Conservation (phyloP, 2,888 invertebrate species). For the Sphinx pinastri region DNA sequence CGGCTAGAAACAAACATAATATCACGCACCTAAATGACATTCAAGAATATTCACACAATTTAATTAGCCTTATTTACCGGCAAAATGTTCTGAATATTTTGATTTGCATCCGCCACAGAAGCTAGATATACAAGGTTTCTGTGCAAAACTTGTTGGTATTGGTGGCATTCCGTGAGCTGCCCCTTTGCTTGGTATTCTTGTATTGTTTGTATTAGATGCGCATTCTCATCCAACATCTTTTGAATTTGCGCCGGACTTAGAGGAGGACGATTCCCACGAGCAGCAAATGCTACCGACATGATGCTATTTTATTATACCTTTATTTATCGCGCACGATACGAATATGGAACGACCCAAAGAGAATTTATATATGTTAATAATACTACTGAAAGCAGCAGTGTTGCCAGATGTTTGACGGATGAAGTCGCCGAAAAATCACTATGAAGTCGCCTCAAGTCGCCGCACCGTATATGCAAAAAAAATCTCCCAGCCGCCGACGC, state of each 20-base stretch:
- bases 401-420: too few species aligned
- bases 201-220: slow-evolving; percentile 97
- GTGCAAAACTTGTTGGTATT: slow-evolving; percentile 97
- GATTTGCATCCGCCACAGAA: slow-evolving; percentile 97
- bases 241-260: slow-evolving; percentile 94
- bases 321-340: background rate
- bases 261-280: slow-evolving; percentile 88
- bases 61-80: slow-evolving; percentile 86
- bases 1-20: slow-evolving; percentile 68
- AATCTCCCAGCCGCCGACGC: too few species aligned
- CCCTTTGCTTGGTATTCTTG: slow-evolving; percentile 98
- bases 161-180: slow-evolving; percentile 95
- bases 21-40: background rate
- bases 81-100: slow-evolving; percentile 94
- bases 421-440: too few species aligned
- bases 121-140: slow-evolving; percentile 98
- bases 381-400: too few species aligned
- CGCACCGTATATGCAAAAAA: too few species aligned
- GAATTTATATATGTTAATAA: too few species aligned
- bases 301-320: background rate
- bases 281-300: slow-evolving; percentile 90
- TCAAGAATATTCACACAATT: slow-evolving; percentile 6
- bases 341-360: too few species aligned
- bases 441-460: too few species aligned
- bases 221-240: slow-evolving; percentile 98